Evolutionary conservation across 2,113 vertebrate genomes (phyloP).

Genomic region (Bujurquina vittata): DNA sequence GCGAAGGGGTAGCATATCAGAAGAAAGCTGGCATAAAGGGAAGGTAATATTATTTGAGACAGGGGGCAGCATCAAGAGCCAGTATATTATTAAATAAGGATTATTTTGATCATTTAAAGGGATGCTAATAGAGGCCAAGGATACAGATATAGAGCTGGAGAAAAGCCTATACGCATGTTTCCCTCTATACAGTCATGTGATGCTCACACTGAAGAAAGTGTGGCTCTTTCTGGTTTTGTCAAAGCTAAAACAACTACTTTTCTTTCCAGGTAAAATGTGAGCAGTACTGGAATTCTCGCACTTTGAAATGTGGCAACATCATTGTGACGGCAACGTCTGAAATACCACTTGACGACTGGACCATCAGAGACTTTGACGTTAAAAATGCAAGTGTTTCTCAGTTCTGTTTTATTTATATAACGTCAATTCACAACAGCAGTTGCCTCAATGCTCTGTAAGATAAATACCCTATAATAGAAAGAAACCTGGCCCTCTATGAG

Average conservation of each 20-base stretch:
- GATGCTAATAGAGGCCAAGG: neutral
- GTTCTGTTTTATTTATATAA: neutral
- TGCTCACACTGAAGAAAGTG: neutral
- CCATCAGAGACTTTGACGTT: slow-evolving; percentile 90
- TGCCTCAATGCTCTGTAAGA: neutral
- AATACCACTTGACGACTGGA: slow-evolving; percentile 90
- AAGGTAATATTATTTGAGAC: neutral
- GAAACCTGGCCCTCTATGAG: neutral
- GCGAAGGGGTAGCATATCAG: neutral
- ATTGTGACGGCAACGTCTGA: slow-evolving; percentile 86
- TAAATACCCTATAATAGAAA: neutral
- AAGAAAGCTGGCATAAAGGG: neutral
- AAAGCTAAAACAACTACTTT: neutral
- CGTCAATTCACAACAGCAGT: neutral
- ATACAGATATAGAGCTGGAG: neutral
- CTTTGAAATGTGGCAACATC: slow-evolving; percentile 83
- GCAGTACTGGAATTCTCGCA: slow-evolving; percentile 89
- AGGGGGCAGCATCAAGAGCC: neutral
- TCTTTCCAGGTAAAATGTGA: slow-evolving; percentile 92
- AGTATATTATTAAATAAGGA: neutral
- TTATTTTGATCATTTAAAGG: neutral
- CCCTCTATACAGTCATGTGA: neutral
- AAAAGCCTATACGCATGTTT: neutral
- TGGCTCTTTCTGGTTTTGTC: neutral
- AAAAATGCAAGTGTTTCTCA: slow-evolving; percentile 84